A percentile compares a stretch with the other conserved stretches of the same genome.
These are phyloP conservation scores for Ammodytes marinus DNA, from an alignment of 2,113 vertebrate species.

Conservation along the genomic window DNA sequence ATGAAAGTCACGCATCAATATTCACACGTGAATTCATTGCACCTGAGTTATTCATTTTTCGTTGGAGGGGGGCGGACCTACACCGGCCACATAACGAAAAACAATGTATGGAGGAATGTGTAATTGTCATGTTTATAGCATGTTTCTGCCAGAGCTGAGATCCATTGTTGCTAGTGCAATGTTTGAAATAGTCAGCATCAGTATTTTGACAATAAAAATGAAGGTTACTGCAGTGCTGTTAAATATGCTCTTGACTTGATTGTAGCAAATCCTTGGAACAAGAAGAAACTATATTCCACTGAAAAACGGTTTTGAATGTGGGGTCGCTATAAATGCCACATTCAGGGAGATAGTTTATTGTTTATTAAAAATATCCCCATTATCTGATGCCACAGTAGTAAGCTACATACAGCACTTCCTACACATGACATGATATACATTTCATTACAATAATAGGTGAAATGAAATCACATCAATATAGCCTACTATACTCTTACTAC, in stretches of 20 bases:
- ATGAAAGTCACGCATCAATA: conserved; percentile 28
- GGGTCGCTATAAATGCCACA: not conserved
- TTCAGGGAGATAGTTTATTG: too few species aligned
- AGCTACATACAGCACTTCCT: too few species aligned
- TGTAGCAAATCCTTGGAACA: not conserved
- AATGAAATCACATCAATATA: too few species aligned
- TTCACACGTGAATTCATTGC: conserved; percentile 22
- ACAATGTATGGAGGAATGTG: too few species aligned
- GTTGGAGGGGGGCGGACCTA: not conserved
- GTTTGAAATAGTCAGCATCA: not conserved
- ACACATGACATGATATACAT: too few species aligned
- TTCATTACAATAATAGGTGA: too few species aligned
- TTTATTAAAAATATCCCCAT: too few species aligned
- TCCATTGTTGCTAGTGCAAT: not conserved
- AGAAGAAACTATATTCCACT: not conserved
- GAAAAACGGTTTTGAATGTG: not conserved
- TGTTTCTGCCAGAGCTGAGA: not conserved
- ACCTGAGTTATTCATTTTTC: not conserved
- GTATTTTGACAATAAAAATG: not conserved
- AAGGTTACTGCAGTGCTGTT: conserved; percentile 15
- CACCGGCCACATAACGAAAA: too few species aligned
- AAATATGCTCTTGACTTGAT: not conserved
- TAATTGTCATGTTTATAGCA: too few species aligned
- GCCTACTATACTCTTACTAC: too few species aligned
- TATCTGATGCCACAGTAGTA: too few species aligned